A percentile compares a stretch with the other conserved stretches of the same genome.
Conservation (phyloP, 2,113 vertebrate species). For the Gyps fulvus region DNA sequence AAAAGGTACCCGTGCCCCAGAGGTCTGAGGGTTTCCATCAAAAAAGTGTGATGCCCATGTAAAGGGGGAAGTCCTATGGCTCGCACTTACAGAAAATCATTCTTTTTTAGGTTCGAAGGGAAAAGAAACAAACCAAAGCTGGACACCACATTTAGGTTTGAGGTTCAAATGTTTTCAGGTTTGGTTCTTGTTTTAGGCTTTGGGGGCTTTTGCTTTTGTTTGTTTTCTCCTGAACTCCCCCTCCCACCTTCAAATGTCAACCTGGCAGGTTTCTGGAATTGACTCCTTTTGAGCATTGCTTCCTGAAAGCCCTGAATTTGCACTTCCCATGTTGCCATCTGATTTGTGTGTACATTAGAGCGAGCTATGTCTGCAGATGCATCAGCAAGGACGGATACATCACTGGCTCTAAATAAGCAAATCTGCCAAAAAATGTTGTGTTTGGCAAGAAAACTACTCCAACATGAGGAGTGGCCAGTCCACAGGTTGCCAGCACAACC, state of each 20-base stretch:
- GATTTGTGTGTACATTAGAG: neutral
- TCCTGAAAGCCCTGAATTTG: conserved; percentile 31
- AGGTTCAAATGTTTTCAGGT: conserved; percentile 21
- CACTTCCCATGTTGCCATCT: neutral
- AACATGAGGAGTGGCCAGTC: neutral
- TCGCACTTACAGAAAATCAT: conserved; percentile 13
- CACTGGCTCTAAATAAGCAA: neutral
- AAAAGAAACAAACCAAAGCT: conserved; percentile 25
- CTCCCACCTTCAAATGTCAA: conserved; percentile 50
- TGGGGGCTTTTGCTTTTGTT: conserved; percentile 47
- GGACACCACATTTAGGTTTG: neutral
- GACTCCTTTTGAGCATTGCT: conserved; percentile 11
- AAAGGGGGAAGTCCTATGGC: neutral
- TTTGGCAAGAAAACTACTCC: conserved; percentile 10
- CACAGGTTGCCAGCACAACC: neutral
- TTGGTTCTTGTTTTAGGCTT: conserved; percentile 52
- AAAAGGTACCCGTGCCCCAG: neutral
- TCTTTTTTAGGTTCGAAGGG: neutral
- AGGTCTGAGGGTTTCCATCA: neutral
- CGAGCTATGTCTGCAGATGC: neutral
- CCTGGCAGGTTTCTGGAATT: conserved; percentile 52
- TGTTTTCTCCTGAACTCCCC: conserved; percentile 44
- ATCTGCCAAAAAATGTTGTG: neutral
- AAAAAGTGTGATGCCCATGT: neutral
- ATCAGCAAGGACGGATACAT: neutral